Evolutionary conservation across 1,140 invertebrate genomes (phyloP), one percentile per base, ranked within the genome.

Genomic region (Zophobas atratus): DNA sequence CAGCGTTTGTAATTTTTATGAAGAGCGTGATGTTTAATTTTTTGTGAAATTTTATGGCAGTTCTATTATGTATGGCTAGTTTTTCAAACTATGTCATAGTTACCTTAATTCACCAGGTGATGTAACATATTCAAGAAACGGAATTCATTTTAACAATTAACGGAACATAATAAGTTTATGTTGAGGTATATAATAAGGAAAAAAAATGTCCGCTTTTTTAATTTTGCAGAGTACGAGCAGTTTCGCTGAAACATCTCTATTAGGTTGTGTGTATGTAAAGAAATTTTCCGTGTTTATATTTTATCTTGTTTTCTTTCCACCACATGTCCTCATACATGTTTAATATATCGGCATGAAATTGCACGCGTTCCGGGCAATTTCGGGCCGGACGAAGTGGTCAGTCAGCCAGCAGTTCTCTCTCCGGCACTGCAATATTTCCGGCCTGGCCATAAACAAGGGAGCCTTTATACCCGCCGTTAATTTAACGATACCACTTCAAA

Each of bases 401-500:
- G 57, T 70, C 76, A 63, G 67, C 51, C 77, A 78, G 75, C 77
- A 76, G 73, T 75, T 78, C 77, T 79, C 76, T 81, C 71, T 74
- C 53, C 39, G 35, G 41, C 35, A 39, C 48, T 63, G 57, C 53
- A 57, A 75, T 75, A 75, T 75, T 75, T 75, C 53, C 63, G 49
- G 70, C 71, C 76, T 48, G 71, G 60, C 76, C 76, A 80, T 80
- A 80, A 80, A 80, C 79, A 80, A 80, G 79, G 39, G 67, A 63
- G 73, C 79, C 76, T 77, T 80, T 80, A 80, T 80, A 80, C 70
- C 79, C 72, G 67, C 71, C 72, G 56, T 80, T 77, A 77, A 80
- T 80, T 80, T 80, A 80, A 80, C 76, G 79, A 77, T 80, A 80
- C 79, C 79, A 71, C 79, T 80, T 80, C 72, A 80, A 77, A 80